Conservation (phyloP, 2,113 vertebrate species). For the human region DNA sequence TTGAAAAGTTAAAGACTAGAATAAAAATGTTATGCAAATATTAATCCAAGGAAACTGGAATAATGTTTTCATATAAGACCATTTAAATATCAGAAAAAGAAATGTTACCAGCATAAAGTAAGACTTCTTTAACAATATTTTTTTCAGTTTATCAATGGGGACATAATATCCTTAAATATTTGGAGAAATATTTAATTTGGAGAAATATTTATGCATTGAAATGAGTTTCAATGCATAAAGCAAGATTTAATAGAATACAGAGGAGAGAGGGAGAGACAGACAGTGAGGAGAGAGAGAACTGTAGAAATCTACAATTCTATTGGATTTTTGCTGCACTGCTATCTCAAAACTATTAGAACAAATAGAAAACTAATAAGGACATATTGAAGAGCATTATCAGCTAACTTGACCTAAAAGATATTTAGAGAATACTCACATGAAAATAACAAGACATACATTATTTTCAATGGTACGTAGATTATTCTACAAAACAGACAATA, state of each 20-base stretch:
- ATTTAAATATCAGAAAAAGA: background rate
- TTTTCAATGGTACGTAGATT: background rate
- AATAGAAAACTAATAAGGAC: background rate
- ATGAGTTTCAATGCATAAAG: background rate
- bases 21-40: background rate
- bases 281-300: no score
- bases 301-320: background rate
- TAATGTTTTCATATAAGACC: background rate
- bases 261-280: background rate
- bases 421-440: background rate
- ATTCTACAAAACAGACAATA: background rate
- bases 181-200: background rate
- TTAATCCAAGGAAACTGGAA: background rate
- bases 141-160: background rate
- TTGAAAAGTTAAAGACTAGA: background rate
- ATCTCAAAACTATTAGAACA: background rate
- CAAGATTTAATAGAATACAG: background rate
- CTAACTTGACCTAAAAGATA: background rate
- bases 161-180: background rate
- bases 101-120: background rate
- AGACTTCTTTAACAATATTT: background rate
- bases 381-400: background rate
- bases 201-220: background rate
- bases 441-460: background rate
- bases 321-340: background rate